phyloP scores from a whole-genome alignment of 2,113 vertebrate species.

The Turnix velox region DNA sequence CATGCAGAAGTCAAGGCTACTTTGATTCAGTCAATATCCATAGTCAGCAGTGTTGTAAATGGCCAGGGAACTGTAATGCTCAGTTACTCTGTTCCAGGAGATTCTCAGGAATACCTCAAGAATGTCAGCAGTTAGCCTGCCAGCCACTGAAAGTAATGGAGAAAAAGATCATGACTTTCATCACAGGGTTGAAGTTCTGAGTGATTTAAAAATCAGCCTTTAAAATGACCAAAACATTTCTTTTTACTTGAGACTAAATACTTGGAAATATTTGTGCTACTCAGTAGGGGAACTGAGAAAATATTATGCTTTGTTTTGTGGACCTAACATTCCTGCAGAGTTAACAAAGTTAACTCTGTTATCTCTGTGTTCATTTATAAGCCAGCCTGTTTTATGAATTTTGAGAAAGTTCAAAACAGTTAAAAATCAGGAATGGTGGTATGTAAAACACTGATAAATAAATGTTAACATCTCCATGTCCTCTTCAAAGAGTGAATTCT shows the following conservation, averaged over 20 bases:
- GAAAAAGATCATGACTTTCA: neutral
- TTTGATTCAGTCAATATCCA: neutral
- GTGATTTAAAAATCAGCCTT: neutral
- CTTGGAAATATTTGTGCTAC: neutral
- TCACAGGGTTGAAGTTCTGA: neutral
- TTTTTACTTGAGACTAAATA: neutral
- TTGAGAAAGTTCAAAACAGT: neutral
- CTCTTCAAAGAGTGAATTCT: slow-evolving; percentile 14
- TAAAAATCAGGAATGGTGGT: slow-evolving; percentile 13
- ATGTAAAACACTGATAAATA: slow-evolving; percentile 33
- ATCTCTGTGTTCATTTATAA: neutral
- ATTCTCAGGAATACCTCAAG: rapidly evolving
- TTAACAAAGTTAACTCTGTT: too few species aligned
- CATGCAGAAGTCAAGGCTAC: neutral
- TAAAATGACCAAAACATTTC: neutral
- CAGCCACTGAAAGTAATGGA: neutral
- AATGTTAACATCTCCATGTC: neutral
- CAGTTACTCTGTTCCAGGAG: neutral
- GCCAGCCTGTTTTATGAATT: neutral
- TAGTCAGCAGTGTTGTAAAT: rapidly evolving
- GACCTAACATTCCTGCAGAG: neutral
- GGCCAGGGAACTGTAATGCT: neutral
- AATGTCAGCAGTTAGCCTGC: neutral
- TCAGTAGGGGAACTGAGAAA: neutral
- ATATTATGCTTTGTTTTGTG: neutral